Percentiles rank a stretch among this genome's conserved stretches.
Evolutionary conservation across 2,888 invertebrate genomes (phyloP).

Genomic region (Trisateles emortualis): DNA sequence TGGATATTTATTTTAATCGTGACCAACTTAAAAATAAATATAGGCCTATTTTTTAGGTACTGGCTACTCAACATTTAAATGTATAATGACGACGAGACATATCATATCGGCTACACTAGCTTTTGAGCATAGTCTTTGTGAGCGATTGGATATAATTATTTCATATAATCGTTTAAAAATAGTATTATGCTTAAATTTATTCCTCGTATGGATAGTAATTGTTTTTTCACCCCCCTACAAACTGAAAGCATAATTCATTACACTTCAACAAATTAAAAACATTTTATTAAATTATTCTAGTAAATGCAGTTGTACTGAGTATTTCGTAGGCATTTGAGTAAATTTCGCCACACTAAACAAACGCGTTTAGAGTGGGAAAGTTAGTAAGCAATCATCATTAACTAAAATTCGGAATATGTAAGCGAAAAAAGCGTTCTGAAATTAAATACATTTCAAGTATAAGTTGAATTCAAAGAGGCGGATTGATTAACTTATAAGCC

Average conservation of each 20-base stretch:
- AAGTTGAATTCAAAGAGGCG: constrained; percentile 82
- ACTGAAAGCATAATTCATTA: constrained; percentile 17
- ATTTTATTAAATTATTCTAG: constrained; percentile 36
- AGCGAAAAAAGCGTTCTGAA: constrained; percentile 63
- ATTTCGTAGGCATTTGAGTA: constrained; percentile 58
- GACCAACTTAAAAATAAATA: too few species aligned
- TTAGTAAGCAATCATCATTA: constrained; percentile 48
- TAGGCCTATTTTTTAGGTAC: too few species aligned
- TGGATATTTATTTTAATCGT: too few species aligned
- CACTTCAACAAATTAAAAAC: constrained; percentile 34
- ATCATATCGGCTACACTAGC: too few species aligned
- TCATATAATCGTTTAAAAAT: too few species aligned
- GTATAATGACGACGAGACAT: too few species aligned
- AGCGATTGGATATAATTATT: too few species aligned
- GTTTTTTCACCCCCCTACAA: constrained; percentile 15
- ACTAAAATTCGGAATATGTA: constrained; percentile 55
- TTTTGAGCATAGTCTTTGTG: too few species aligned
- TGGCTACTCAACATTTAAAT: too few species aligned
- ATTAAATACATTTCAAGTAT: constrained; percentile 65
- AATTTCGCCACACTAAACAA: constrained; percentile 72
- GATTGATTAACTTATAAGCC: constrained; percentile 58
- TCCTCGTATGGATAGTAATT: constrained; percentile 9
- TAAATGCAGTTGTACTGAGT: constrained; percentile 69
- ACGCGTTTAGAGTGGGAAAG: constrained; percentile 70
- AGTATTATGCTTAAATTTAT: neutral